Evolutionary conservation across 2,113 vertebrate species (phyloP), one percentile per base, ranked within the genome.

Genomic region (Oenanthe oenanthe): DNA sequence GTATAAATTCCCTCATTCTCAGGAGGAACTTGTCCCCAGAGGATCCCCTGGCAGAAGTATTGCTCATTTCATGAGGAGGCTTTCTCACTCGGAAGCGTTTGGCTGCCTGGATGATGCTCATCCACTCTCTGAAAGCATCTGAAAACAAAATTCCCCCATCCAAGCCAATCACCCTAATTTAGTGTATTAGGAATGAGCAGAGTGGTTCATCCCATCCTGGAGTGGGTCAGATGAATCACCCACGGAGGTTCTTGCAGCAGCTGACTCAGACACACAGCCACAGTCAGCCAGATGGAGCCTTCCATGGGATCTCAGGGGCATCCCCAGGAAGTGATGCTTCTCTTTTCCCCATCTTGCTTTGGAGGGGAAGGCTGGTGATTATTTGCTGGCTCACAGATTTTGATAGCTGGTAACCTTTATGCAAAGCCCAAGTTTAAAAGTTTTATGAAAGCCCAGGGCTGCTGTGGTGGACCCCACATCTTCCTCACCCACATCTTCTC

Each of bases 311-410:
- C 66, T 73, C 67, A 60, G 74, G 54, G 40, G 36, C n/a, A 38
- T 17, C 34, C 32, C 38, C 0, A 0, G 15, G 17, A 61, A 45
- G 18, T 32, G 38, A 32, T n/a, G 15, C 43, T 7, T 63, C 42
- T 68, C 42, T 22, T 54, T 19, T 17, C 56, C 31, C 17, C 32
- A 22, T 26, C 29, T 51, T 56, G 63, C 32, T 58, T n/a, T 11
- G 12, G 21, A 48, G 17, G 14, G 11, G 5, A 68, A 38, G 34
- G 29, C 26, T 57, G 36, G 5, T 16, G 16, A 17, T 58, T 14
- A 29, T 77, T 71, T 78, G 9, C 5, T 51, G 24, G 15, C 34
- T 83, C 28, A 8, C 11, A 70, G 12, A n/a, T 58, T 31, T 6
- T 57, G 50, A 7, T 12, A 20, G 45, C 5, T 24, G 5, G 16